Evolutionary conservation across 2,888 invertebrate genomes (phyloP).

Genomic region (Anodontia alba): DNA sequence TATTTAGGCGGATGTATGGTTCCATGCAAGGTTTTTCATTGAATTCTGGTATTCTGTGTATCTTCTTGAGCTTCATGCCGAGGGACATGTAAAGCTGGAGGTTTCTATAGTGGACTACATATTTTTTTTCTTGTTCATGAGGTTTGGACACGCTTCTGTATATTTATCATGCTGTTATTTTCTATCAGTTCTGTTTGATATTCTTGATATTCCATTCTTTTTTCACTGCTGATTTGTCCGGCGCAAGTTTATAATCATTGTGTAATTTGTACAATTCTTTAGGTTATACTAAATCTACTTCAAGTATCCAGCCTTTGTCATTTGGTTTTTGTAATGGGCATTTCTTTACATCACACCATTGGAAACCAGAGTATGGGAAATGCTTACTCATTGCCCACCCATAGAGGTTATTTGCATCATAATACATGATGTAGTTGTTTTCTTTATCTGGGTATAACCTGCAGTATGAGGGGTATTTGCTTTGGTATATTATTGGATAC

Average conservation of each 20-base stretch:
- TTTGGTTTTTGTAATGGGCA: conserved; percentile 39
- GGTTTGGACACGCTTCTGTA: conserved; percentile 58
- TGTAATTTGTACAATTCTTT: conserved; percentile 31
- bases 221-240: conserved; percentile 70
- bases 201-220: conserved; percentile 32
- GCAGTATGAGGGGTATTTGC: conserved; percentile 69
- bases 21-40: conserved; percentile 77
- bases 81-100: conserved; percentile 75
- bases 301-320: conserved; percentile 34
- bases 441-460: conserved; percentile 52
- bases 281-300: conserved; percentile 48
- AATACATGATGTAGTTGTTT: conserved; percentile 43
- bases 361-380: conserved; percentile 39
- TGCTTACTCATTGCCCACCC: conserved; percentile 30
- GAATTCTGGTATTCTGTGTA: conserved; percentile 79
- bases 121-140: conserved; percentile 64
- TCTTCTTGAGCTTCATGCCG: conserved; percentile 69
- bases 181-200: conserved; percentile 61
- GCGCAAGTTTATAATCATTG: conserved; percentile 46
- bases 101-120: conserved; percentile 81
- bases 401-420: conserved; percentile 43
- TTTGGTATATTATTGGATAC: conserved; percentile 66
- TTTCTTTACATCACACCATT: conserved; percentile 21
- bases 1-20: conserved; percentile 77
- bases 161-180: conserved; percentile 34